These are phyloP conservation scores for Drosophila persimilis DNA, from an alignment of 1,140 invertebrate genomes.

Conservation along the genomic window DNA sequence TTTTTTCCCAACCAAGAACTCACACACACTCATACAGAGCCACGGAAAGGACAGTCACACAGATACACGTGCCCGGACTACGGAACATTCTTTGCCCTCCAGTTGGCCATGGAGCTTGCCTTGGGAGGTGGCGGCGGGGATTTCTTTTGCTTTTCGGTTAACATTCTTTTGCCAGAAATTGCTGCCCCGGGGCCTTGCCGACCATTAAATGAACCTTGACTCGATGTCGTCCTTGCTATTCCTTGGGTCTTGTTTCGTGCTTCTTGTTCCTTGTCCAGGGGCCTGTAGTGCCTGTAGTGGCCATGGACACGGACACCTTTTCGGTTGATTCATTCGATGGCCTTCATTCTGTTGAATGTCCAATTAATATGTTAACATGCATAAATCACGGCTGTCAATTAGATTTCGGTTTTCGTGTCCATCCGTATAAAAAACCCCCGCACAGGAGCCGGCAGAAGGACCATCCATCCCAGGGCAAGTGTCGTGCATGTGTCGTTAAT, in stretches of 20 bases:
- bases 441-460: neutral
- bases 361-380: constrained; percentile 42
- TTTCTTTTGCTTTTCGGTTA: constrained; percentile 5
- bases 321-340: constrained; percentile 15
- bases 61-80: constrained; percentile 26
- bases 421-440: constrained; percentile 5
- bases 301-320: constrained; percentile 35
- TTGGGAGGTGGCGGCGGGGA: neutral
- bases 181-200: constrained; percentile 3
- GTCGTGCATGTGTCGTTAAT: constrained; percentile 43
- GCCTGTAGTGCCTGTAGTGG: neutral
- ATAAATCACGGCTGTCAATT: constrained; percentile 75
- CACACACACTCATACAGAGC: constrained; percentile 13
- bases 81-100: constrained; percentile 22
- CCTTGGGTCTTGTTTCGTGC: no score
- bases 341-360: constrained; percentile 43
- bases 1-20: constrained; percentile 6
- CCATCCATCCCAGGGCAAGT: constrained; percentile 14
- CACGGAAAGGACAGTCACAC: neutral
- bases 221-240: neutral
- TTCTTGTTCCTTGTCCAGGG: neutral
- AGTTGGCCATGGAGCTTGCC: constrained; percentile 27
- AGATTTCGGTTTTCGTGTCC: constrained; percentile 27
- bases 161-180: constrained; percentile 17
- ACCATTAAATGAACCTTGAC: constrained; percentile 45